phyloP scores from a whole-genome alignment of 2,113 vertebrate genomes.

The Gopherus flavomarginatus region DNA sequence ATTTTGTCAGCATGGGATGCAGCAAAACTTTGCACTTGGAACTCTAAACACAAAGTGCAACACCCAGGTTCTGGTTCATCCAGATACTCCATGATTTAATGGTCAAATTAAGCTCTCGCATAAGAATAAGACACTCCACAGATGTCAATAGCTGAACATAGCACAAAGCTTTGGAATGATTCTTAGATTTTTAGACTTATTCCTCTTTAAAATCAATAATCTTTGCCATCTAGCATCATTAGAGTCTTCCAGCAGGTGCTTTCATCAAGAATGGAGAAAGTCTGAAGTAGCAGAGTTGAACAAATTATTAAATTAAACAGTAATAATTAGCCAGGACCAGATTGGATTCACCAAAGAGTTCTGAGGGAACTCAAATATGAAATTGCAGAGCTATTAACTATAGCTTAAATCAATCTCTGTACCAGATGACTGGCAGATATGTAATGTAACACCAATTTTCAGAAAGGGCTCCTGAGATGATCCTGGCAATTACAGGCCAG shows the following conservation, averaged over 20 bases:
- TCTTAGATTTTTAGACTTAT: background rate
- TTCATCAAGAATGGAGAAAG: background rate
- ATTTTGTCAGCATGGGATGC: background rate
- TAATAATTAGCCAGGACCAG: background rate
- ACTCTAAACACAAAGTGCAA: background rate
- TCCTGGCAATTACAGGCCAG: too few species aligned
- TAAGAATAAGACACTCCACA: background rate
- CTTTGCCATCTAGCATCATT: background rate
- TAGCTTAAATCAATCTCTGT: background rate
- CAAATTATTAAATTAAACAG: background rate
- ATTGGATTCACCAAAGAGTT: background rate
- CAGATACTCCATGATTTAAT: background rate
- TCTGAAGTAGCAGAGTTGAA: background rate
- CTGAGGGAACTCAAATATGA: background rate
- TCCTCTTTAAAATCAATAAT: background rate
- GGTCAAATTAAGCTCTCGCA: background rate
- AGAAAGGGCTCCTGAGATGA: background rate
- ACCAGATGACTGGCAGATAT: background rate
- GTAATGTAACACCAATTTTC: background rate
- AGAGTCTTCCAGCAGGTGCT: background rate
- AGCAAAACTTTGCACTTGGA: background rate
- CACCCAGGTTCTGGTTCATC: background rate
- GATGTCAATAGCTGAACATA: background rate
- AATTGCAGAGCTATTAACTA: background rate
- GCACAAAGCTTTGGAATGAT: background rate